Evolutionary conservation across 2,797 vertebrate species (phyloP).

Genomic region (Enteromius thamalakanensis): DNA sequence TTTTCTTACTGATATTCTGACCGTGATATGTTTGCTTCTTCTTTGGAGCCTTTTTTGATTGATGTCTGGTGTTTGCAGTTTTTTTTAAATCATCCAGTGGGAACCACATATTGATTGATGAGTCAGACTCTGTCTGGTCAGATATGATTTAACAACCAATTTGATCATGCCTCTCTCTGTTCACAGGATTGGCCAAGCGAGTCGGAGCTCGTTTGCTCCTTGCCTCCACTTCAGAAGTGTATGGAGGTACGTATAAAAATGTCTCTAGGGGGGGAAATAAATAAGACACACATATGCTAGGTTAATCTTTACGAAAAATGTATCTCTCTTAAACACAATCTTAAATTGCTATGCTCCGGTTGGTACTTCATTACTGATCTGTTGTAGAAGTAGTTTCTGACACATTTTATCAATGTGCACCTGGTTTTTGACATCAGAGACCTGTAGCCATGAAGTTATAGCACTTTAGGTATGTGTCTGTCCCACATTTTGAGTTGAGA

Average conservation of each 20-base stretch:
- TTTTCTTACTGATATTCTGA: background rate
- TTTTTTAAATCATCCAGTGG: background rate
- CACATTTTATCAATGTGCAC: background rate
- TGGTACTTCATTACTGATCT: background rate
- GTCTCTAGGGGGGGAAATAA: background rate
- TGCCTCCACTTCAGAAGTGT: constrained; percentile 97
- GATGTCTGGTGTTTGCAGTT: constrained; percentile 15
- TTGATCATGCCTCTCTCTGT: background rate
- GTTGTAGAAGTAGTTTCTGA: background rate
- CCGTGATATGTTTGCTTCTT: background rate
- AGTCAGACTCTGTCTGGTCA: background rate
- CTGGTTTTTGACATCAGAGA: background rate
- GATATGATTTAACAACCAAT: background rate
- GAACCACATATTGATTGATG: background rate
- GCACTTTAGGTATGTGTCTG: background rate
- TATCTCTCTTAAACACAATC: background rate
- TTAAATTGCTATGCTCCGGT: background rate
- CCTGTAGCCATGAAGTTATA: too few species aligned
- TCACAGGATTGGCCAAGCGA: constrained; percentile 91
- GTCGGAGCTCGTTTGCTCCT: constrained; percentile 95
- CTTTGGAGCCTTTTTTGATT: constrained; percentile 3
- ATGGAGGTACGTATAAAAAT: constrained; percentile 87
- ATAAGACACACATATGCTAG: background rate
- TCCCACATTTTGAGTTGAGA: background rate
- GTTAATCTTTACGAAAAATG: too few species aligned